These are phyloP conservation scores for Ernsta delagoae DNA, from an alignment of 2,888 invertebrate genomes.

Conservation along the genomic window DNA sequence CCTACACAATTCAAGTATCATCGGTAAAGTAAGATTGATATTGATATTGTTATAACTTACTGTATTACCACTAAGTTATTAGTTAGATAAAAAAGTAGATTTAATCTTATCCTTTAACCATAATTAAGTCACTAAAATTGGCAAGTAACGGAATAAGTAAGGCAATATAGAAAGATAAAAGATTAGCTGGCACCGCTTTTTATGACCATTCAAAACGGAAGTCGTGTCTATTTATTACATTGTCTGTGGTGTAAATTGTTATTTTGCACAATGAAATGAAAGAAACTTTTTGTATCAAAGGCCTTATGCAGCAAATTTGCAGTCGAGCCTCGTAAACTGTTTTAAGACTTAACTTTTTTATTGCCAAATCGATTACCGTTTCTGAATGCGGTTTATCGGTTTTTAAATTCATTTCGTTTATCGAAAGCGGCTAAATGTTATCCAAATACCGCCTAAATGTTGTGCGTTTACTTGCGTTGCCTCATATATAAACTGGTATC, in stretches of 20 bases:
- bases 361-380: constrained; percentile 31
- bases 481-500: not conserved
- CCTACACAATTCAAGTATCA: no score
- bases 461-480: not conserved
- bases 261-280: constrained; percentile 6
- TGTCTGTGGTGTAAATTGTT: constrained; percentile 27
- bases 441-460: constrained; percentile 26
- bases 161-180: not conserved
- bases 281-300: constrained; percentile 23
- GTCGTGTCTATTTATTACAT: constrained; percentile 15
- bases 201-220: constrained; percentile 2
- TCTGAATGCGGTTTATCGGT: constrained; percentile 34
- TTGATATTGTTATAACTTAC: no score
- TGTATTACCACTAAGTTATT: no score
- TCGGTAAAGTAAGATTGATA: no score
- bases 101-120: no score
- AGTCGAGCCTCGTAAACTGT: constrained; percentile 34
- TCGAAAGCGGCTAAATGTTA: constrained; percentile 15
- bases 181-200: not conserved
- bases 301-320: constrained; percentile 38
- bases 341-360: constrained; percentile 29
- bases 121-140: no score
- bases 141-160: no score
- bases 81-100: no score
- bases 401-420: constrained; percentile 36